These are phyloP conservation scores for Eledone cirrhosa DNA, from an alignment of 2,888 invertebrate species.

Conservation along the genomic window DNA sequence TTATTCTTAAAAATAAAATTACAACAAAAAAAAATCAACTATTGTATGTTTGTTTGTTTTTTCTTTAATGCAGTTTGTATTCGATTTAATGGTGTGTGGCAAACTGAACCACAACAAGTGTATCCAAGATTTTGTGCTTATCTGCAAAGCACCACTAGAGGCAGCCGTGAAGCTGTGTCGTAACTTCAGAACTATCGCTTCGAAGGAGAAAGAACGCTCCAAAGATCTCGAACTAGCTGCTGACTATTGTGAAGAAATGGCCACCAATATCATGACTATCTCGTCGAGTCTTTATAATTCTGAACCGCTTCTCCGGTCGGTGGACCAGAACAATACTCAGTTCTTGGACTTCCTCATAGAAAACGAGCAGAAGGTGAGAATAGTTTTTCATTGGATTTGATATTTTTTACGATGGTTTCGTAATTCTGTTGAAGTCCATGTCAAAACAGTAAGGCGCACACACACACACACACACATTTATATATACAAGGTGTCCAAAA, in stretches of 20 bases:
- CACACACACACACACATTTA: no score
- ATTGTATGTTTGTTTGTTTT: no score
- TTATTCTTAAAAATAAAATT: no score
- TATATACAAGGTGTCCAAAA: no score
- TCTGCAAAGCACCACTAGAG: slow-evolving; percentile 99
- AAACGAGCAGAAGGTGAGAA: slow-evolving; percentile 92
- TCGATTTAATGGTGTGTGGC: slow-evolving; percentile 97
- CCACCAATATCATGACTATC: slow-evolving; percentile 91
- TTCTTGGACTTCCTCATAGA: slow-evolving; percentile 97
- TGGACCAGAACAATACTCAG: slow-evolving; percentile 91
- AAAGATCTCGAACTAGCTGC: slow-evolving; percentile 95
- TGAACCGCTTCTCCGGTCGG: slow-evolving; percentile 91
- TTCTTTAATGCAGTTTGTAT: slow-evolving; percentile 91
- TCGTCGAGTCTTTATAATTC: slow-evolving; percentile 95
- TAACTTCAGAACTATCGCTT: slow-evolving; percentile 77
- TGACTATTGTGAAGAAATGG: slow-evolving; percentile 97
- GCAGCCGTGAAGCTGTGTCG: slow-evolving; percentile 97
- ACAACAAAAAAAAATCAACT: no score
- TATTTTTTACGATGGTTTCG: no score
- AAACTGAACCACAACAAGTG: slow-evolving; percentile 92
- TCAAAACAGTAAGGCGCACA: no score
- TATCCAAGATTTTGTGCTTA: slow-evolving; percentile 95
- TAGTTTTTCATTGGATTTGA: no score
- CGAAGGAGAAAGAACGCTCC: slow-evolving; percentile 96
- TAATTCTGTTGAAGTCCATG: no score